Evolutionary conservation across 2,797 vertebrate species (phyloP).

Genomic region (Gallinago solitaria): DNA sequence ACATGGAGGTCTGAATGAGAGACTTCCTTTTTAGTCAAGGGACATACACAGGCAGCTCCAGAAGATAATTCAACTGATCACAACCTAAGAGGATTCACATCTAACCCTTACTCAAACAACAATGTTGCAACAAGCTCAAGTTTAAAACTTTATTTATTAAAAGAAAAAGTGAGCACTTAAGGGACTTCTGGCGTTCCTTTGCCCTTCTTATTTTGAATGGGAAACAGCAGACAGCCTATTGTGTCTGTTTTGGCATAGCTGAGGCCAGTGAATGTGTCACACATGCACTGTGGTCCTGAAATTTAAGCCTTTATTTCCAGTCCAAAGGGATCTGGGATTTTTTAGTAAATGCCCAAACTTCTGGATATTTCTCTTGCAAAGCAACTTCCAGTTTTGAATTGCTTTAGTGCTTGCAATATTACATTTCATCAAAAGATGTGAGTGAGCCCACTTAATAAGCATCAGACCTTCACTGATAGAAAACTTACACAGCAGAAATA

Average conservation of each 20-base stretch:
- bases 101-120: not conserved
- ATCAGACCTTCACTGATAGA: not conserved
- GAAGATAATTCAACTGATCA: not conserved
- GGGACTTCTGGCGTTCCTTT: not conserved
- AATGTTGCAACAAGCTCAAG: not conserved
- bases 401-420: not conserved
- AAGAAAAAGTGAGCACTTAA: not conserved
- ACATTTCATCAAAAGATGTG: not conserved
- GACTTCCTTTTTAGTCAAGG: not conserved
- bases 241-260: not conserved
- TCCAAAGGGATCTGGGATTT: not conserved
- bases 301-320: slow-evolving; percentile 1
- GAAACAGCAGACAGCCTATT: not conserved
- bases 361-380: not conserved
- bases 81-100: not conserved
- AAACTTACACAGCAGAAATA: not conserved
- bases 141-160: not conserved
- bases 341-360: not conserved
- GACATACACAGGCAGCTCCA: not conserved
- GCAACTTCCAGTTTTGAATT: not conserved
- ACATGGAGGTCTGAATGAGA: not conserved
- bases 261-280: not conserved
- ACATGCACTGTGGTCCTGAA: not conserved
- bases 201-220: not conserved
- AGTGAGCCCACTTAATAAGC: not conserved